Evolutionary conservation across 2,113 vertebrate species (phyloP).

Genomic region (Eleginops maclovinus): DNA sequence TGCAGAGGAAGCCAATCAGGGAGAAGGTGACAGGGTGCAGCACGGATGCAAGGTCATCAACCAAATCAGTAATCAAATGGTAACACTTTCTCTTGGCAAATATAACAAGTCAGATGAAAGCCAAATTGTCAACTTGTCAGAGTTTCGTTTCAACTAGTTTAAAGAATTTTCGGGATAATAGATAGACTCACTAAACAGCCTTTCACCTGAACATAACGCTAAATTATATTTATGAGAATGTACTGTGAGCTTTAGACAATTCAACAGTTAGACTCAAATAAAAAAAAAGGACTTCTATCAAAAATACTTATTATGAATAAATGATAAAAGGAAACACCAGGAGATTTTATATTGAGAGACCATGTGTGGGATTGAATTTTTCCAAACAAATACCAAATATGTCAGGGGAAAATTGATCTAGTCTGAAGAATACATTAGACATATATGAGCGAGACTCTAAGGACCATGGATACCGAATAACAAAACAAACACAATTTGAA

Average conservation of each 20-base stretch:
- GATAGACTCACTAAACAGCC: too few relatives aligned
- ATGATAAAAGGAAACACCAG: background rate
- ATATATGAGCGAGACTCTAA: background rate
- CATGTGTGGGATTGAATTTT: background rate
- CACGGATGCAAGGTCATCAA: background rate
- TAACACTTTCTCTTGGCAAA: background rate
- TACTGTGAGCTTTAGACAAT: too few relatives aligned
- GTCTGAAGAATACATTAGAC: background rate
- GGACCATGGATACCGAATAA: background rate
- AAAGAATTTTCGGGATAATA: too few relatives aligned
- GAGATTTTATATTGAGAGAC: background rate
- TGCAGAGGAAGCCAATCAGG: conserved; percentile 11
- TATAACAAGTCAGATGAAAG: background rate
- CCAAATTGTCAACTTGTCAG: too few relatives aligned
- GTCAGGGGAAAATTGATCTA: background rate
- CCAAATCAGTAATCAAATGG: background rate
- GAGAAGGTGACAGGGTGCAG: background rate
- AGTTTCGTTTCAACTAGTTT: too few relatives aligned
- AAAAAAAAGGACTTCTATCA: too few relatives aligned
- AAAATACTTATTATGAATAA: background rate
- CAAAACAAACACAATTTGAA: background rate
- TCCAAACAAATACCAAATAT: background rate
- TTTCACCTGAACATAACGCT: too few relatives aligned
- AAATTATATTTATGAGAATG: too few relatives aligned
- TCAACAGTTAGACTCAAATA: too few relatives aligned